phyloP scores from a whole-genome alignment of 2,797 vertebrate species.

The Vipera ursinii region DNA sequence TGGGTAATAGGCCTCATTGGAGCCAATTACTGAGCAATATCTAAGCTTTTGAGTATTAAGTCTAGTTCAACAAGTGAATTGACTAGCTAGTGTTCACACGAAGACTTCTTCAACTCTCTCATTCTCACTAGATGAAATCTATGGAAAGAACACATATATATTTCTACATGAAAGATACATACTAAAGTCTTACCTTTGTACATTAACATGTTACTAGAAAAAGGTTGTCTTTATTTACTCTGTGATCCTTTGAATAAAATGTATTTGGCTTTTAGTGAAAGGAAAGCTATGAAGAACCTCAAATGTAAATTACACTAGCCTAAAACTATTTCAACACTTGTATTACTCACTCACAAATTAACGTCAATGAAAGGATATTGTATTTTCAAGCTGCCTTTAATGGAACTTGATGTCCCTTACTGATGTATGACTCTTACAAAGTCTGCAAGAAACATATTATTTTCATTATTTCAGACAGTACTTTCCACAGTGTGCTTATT shows the following conservation, averaged over 20 bases:
- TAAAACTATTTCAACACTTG: background rate
- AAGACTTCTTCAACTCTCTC: background rate
- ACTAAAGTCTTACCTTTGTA: background rate
- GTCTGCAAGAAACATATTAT: background rate
- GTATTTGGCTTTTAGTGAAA: background rate
- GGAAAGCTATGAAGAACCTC: background rate
- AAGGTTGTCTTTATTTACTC: background rate
- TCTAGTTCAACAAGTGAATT: background rate
- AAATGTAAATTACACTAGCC: background rate
- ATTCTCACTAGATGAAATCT: background rate
- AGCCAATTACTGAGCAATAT: background rate
- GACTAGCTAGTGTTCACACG: background rate
- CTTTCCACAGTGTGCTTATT: conserved; percentile 15
- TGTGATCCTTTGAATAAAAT: background rate
- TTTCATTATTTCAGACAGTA: conserved; percentile 15
- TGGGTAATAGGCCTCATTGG: background rate
- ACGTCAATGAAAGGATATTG: background rate
- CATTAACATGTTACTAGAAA: background rate
- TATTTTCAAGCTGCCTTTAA: conserved; percentile 25
- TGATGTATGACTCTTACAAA: conserved; percentile 1
- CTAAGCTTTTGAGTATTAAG: background rate
- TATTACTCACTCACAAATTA: background rate
- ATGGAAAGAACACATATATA: background rate
- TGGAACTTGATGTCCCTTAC: conserved; percentile 23
- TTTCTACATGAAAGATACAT: background rate